These are phyloP conservation scores for Noctua janthina DNA, from an alignment of 2,888 invertebrate species.

Conservation along the genomic window DNA sequence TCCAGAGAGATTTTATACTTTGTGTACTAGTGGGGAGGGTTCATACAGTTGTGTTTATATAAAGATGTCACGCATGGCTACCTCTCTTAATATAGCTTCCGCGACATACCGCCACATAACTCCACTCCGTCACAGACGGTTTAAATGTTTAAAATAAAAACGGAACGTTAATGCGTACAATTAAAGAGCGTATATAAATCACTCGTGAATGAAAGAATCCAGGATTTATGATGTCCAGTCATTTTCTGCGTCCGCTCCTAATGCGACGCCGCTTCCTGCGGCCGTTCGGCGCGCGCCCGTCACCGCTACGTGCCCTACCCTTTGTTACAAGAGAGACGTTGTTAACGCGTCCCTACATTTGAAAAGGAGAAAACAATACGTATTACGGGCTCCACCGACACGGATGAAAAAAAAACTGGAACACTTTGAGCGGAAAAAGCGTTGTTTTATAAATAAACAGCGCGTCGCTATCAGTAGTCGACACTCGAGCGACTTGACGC, in stretches of 20 bases:
- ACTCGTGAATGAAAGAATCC: conserved; percentile 71
- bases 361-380: conserved; percentile 80
- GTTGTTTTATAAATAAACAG: conserved; percentile 89
- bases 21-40: neutral
- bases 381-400: conserved; percentile 71
- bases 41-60: conserved; percentile 25
- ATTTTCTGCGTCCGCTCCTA: conserved; percentile 71
- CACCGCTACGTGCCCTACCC: conserved; percentile 69
- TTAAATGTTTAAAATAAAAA: conserved; percentile 64
- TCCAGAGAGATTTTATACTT: conserved; percentile 7
- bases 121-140: conserved; percentile 54
- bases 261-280: conserved; percentile 72
- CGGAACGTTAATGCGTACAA: conserved; percentile 65
- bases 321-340: conserved; percentile 75
- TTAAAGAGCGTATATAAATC: conserved; percentile 71
- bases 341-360: conserved; percentile 79
- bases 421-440: conserved; percentile 83
- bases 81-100: conserved; percentile 23
- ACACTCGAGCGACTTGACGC: conserved; percentile 87
- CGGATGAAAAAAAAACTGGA: conserved; percentile 77
- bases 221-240: conserved; percentile 73
- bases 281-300: conserved; percentile 66
- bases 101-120: conserved; percentile 43
- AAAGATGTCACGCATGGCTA: conserved; percentile 24
- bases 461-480: conserved; percentile 86